phyloP scores from a whole-genome alignment of 2,888 invertebrate genomes.

The Alentia gelatinosa region DNA sequence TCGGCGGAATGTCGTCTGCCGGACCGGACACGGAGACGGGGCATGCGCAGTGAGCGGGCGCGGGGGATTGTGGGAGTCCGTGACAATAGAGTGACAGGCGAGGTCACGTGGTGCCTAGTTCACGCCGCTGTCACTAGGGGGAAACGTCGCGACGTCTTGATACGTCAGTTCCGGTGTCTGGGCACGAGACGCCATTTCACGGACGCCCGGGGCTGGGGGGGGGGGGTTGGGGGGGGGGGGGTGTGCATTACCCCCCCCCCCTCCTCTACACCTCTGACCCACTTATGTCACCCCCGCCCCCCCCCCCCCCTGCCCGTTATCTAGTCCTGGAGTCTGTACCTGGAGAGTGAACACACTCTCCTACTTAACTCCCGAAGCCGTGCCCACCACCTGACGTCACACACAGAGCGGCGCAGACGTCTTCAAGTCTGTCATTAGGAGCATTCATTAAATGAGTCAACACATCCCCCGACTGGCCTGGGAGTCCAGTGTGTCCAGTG shows the following conservation, averaged over 20 bases:
- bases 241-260: background rate
- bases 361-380: too few relatives aligned
- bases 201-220: too few relatives aligned
- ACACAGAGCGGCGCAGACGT: too few relatives aligned
- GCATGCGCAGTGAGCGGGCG: background rate
- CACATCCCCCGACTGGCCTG: too few relatives aligned
- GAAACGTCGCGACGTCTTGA: conserved; percentile 52
- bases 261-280: conserved; percentile 2
- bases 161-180: conserved; percentile 49
- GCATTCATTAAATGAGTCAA: too few relatives aligned
- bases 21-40: background rate
- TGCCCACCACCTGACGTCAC: too few relatives aligned
- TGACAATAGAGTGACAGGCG: conserved; percentile 44
- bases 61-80: background rate
- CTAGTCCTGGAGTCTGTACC: too few relatives aligned
- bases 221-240: background rate
- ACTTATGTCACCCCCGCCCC: background rate
- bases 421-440: too few relatives aligned
- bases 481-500: too few relatives aligned
- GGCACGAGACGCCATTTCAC: conserved; percentile 43
- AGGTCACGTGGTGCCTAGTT: conserved; percentile 46
- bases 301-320: background rate
- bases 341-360: too few relatives aligned
- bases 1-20: background rate
- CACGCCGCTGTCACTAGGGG: conserved; percentile 22